Base-by-base conservation (phyloP, 1,140 invertebrate species). In the Leptinotarsa texana region DNA sequence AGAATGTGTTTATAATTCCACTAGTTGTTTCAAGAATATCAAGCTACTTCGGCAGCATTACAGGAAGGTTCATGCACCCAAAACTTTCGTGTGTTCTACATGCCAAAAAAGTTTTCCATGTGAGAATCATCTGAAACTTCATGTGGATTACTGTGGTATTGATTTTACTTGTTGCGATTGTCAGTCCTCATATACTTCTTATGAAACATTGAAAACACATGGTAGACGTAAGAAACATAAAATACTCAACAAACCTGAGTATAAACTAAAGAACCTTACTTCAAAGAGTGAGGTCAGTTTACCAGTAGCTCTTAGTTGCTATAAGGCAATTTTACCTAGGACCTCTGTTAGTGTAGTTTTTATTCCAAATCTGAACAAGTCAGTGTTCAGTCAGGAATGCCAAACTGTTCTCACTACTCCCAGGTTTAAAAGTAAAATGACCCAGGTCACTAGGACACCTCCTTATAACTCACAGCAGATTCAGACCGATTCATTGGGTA, bases 51-150 rank as follows among this genome's bases (percentile, higher is more conserved):
- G 85, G 21, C 84, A 91, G 85, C 91, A 92, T 80, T 91, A 89
- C 76, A 83, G 90, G 63, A 92, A 91, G 82, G 88, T 88, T 11
- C 91, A 92, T 74, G 87, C 88, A 13, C 84, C 86, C 13, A 91
- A 90, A 83, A 86, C 80, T 8, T 87, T 86, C 78, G 78, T 80
- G 13, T 92, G 90, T 78, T 79, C 77, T 4, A 80, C 79, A 24
- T 92, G 91, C 75, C 78, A 85, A 2, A 90, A 90, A 79, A 84
- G 85, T 73, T 92, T 91, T 80, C 85, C 89, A 4, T 88, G 87
- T 0, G 82, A 87, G 77, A 80, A 86, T 63, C 83, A 86, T 3
- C 83, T 85, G 78, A 84, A 85, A 47, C 85, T 84, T 51, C 89
- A 90, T 79, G 51, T 78, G 1, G 85, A 86, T 75, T 82, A 87